phyloP scores from a whole-genome alignment of 2,888 invertebrate species.

The Leistus spinibarbis region DNA sequence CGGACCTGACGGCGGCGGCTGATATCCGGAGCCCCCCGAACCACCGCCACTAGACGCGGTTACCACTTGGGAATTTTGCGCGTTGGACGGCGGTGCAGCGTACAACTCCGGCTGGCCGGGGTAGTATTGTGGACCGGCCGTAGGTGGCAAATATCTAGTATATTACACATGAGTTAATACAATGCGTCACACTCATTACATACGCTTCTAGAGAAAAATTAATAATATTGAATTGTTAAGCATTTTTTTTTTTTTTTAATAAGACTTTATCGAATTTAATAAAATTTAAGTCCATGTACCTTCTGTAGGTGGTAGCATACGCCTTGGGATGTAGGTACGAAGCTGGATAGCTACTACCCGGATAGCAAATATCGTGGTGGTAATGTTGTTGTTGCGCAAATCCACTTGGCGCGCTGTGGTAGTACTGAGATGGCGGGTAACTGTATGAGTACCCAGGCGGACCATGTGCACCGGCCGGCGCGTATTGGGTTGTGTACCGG shows the following conservation, averaged over 20 bases:
- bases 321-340: slow-evolving; percentile 41
- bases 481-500: slow-evolving; percentile 60
- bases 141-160: slow-evolving; percentile 48
- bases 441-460: slow-evolving; percentile 51
- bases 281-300: too few relatives aligned
- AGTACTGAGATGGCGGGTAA: slow-evolving; percentile 50
- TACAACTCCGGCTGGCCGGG: slow-evolving; percentile 61
- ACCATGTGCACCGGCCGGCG: slow-evolving; percentile 51
- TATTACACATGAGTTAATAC: too few relatives aligned
- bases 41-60: slow-evolving; percentile 55
- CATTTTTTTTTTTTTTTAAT: too few relatives aligned
- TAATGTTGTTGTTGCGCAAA: slow-evolving; percentile 38
- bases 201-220: too few relatives aligned
- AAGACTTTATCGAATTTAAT: too few relatives aligned
- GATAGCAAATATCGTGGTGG: slow-evolving; percentile 57
- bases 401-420: slow-evolving; percentile 42
- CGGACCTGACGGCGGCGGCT: slow-evolving; percentile 53
- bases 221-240: too few relatives aligned
- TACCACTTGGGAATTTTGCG: slow-evolving; percentile 52
- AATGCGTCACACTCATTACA: too few relatives aligned
- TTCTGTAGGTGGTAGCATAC: slow-evolving; percentile 34
- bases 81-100: slow-evolving; percentile 52
- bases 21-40: slow-evolving; percentile 57
- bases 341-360: slow-evolving; percentile 42
- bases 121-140: slow-evolving; percentile 58